Evolutionary conservation across 2,797 vertebrate species (phyloP), one percentile per base, ranked within the genome.

Genomic region (Lacerta viridis): DNA sequence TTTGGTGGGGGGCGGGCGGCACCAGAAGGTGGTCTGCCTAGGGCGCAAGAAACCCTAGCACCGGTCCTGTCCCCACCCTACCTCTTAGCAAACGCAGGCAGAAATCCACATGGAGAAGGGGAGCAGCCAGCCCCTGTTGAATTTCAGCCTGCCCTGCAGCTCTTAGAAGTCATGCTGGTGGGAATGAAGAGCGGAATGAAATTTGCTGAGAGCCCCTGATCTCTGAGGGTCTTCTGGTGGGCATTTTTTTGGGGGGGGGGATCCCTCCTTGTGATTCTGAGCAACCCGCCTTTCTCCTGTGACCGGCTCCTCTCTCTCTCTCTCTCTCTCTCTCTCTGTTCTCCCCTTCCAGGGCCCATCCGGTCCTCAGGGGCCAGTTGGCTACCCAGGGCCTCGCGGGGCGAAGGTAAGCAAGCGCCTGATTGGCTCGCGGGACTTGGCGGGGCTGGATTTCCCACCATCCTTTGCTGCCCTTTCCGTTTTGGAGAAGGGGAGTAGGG

Each of bases 331-430:
- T 41, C 39, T 41, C 39, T 41, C 39, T 33, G 33, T 15, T 61
- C 83, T 33, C 87, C 11, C 84, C 83, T 64, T 95, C 3, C 94
- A 99, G 98, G 98, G 98, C 59, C 98, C 98, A 1, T 97, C 95
- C 1, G 98, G 98, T 91, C 98, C 98, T 75, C 98, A 99, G 94
- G 98, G 98, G 77, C 93, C 97, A 72, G 96, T 99, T 27, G 98
- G 98, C 86, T 99, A 99, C 95, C 98, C 98, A 2, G 98, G 98
- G 8, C 98, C 98, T 91, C 98, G 98, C n/a, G 98, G 98, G 69
- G 92, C 97, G 46, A 99, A 99, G 98, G 98, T 98, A 93, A 93
- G 95, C 0, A 93, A 93, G 95, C 0, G 1, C 3, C 17, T 17
- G 71, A 29, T 25, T 33, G 80, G 71, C n/a, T 25, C 2, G 0